Evolutionary conservation across 2,888 invertebrate genomes (phyloP).

Genomic region (Andrena trimmerana): DNA sequence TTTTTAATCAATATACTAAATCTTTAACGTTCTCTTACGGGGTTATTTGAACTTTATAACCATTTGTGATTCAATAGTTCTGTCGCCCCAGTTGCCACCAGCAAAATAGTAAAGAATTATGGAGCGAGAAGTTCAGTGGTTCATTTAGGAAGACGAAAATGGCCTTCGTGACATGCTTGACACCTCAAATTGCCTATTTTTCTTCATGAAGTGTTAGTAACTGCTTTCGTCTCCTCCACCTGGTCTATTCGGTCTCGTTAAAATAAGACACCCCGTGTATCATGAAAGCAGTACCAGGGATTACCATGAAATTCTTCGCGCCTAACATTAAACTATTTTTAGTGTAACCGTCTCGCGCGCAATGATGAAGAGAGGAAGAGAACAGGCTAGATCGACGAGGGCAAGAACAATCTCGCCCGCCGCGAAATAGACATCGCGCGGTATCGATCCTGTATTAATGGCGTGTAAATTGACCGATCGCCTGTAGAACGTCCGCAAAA

Average conservation of each 20-base stretch:
- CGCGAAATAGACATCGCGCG: slow-evolving; percentile 28
- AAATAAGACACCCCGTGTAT: neutral
- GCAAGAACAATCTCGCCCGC: neutral
- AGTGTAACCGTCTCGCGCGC: neutral
- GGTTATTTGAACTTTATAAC: too few relatives aligned
- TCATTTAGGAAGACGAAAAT: too few relatives aligned
- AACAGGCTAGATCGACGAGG: slow-evolving; percentile 1
- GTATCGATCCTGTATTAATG: slow-evolving; percentile 50
- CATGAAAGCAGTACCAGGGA: neutral
- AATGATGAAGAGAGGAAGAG: neutral
- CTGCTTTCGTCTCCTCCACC: too few relatives aligned
- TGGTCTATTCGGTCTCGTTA: neutral
- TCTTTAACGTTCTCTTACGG: too few relatives aligned
- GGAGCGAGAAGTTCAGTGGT: too few relatives aligned
- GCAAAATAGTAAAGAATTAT: too few relatives aligned
- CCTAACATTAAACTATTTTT: slow-evolving; percentile 1
- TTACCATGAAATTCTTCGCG: neutral
- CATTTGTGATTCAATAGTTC: too few relatives aligned
- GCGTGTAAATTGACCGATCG: slow-evolving; percentile 60
- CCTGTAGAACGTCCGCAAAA: slow-evolving; percentile 43
- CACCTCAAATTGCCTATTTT: too few relatives aligned
- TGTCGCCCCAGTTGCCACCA: too few relatives aligned
- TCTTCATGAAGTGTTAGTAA: too few relatives aligned
- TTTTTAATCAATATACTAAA: too few relatives aligned
- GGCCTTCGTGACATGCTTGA: too few relatives aligned